Conservation (phyloP, 2,113 vertebrate genomes). For the Spermophilus dauricus region DNA sequence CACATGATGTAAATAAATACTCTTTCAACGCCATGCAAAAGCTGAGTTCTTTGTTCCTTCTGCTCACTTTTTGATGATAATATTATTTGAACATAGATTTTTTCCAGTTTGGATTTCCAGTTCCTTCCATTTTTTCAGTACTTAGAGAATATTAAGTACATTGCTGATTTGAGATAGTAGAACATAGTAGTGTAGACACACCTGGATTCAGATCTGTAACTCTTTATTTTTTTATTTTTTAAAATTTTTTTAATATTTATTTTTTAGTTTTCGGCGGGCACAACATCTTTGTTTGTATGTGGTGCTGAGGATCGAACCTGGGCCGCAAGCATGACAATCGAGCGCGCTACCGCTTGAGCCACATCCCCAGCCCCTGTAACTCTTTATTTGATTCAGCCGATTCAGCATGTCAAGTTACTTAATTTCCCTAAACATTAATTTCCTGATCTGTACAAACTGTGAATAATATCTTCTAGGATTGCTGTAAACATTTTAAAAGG, state of each 20-base stretch:
- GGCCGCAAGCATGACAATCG: no score
- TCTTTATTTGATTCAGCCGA: not conserved
- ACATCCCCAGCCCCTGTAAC: no score
- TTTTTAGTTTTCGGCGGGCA: no score
- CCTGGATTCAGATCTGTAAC: not conserved
- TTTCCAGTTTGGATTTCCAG: not conserved
- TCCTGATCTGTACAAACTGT: not conserved
- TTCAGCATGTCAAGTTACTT: not conserved
- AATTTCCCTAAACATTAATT: not conserved
- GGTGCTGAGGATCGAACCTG: no score
- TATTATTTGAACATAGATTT: slow-evolving; percentile 9
- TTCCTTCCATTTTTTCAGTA: not conserved
- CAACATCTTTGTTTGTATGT: no score
- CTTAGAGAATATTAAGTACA: not conserved
- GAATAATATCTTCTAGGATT: not conserved
- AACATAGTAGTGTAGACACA: not conserved
- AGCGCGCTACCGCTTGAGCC: no score
- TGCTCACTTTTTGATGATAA: not conserved
- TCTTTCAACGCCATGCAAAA: not conserved
- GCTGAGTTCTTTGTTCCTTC: slow-evolving; percentile 14
- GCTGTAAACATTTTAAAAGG: not conserved
- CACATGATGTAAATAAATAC: not conserved
- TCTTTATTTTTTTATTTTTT: not conserved
- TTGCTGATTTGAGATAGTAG: not conserved
- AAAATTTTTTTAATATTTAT: no score